Evolutionary conservation across 2,113 vertebrate genomes (phyloP).

Genomic region (Proterorhinus semilunaris): DNA sequence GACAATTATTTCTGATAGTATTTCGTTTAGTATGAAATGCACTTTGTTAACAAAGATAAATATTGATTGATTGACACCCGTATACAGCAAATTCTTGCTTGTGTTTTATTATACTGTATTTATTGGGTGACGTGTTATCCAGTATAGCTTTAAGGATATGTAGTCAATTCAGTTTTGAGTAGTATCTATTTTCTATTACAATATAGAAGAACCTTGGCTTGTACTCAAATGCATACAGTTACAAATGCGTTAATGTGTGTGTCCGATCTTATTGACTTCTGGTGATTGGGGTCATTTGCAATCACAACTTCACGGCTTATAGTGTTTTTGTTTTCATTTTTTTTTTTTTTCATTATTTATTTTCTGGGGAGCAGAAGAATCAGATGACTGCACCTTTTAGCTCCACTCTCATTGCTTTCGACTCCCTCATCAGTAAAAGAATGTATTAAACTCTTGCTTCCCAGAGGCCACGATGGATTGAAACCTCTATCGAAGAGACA

Average conservation of each 20-base stretch:
- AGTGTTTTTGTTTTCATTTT: constrained; percentile 1
- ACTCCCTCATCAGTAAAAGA: constrained; percentile 29
- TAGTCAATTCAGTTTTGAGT: background rate
- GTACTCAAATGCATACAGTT: background rate
- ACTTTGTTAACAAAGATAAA: too few species aligned
- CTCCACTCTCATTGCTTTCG: constrained; percentile 19
- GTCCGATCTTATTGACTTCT: background rate
- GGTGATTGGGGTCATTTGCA: background rate
- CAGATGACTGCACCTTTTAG: constrained; percentile 24
- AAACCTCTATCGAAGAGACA: constrained; percentile 17
- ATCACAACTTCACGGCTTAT: background rate
- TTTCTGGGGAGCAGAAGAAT: background rate
- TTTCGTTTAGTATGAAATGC: too few species aligned
- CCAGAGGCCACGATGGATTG: background rate
- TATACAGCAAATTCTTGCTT: too few species aligned
- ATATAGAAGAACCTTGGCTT: background rate
- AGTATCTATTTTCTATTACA: background rate
- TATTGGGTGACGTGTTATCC: too few species aligned
- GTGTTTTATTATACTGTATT: too few species aligned
- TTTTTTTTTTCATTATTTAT: constrained; percentile 9
- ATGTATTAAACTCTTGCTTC: constrained; percentile 30
- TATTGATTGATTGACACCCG: too few species aligned
- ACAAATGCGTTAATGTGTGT: background rate
- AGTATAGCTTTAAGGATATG: background rate
- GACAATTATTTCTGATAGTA: too few species aligned